These are phyloP conservation scores for Frankliniella fusca DNA, from an alignment of 2,888 invertebrate genomes.

Conservation along the genomic window DNA sequence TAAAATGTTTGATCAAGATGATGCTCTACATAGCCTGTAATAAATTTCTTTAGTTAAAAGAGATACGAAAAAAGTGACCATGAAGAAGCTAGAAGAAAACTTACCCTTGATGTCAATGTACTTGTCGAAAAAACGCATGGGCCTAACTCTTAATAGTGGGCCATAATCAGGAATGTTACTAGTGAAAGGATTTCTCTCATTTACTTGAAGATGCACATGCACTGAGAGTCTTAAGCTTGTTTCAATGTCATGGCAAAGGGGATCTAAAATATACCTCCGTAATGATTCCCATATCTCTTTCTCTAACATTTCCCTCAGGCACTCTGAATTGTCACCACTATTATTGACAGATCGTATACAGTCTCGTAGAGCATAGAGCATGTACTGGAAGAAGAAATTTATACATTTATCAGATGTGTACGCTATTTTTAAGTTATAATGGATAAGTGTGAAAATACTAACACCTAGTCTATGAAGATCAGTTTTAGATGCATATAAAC, in stretches of 20 bases:
- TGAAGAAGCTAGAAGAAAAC: neutral
- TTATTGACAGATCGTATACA: neutral
- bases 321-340: neutral
- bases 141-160: conserved; percentile 56
- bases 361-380: conserved; percentile 48
- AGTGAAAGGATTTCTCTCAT: conserved; percentile 54
- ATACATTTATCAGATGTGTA: neutral
- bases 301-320: conserved; percentile 31
- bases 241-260: conserved; percentile 82
- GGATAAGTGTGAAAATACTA: conserved; percentile 40
- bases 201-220: conserved; percentile 78
- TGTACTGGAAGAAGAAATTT: neutral
- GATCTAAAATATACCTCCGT: conserved; percentile 59
- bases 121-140: conserved; percentile 54
- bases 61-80: conserved; percentile 33
- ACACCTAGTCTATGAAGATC: conserved; percentile 62
- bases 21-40: conserved; percentile 64
- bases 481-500: conserved; percentile 62
- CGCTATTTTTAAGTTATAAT: no score
- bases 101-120: conserved; percentile 62
- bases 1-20: conserved; percentile 94
- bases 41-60: neutral
- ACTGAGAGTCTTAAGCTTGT: conserved; percentile 88
- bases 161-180: conserved; percentile 64
- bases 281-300: conserved; percentile 47